Evolutionary conservation across 2,888 invertebrate species (phyloP), one percentile per base, ranked within the genome.

Genomic region (Limnephilus auricula): DNA sequence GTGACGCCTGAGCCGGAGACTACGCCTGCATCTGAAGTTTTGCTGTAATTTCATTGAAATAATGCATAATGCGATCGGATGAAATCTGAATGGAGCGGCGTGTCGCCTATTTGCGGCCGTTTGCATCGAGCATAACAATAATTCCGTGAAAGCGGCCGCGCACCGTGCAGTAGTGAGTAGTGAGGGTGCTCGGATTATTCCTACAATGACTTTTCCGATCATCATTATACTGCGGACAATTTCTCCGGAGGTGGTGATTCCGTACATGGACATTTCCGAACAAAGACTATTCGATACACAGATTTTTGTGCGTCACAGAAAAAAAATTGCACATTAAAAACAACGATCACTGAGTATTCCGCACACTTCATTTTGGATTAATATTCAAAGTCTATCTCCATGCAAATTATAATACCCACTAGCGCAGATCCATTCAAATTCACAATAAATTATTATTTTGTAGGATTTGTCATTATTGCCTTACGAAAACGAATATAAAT

Each of bases 1-100:
- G 83, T 89, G 50, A 30, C 34, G 31, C n/a, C n/a, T 18, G 34
- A 34, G 65, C 50, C 3, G 50, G 50, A 50, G 65, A 32, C 65
- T 25, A 2, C 34, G 32, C 78, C 15, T 83, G 25, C 45, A 82
- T 90, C 30, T 32, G n/a, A 37, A 89, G 89, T 78, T 40, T n/a
- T 50, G 83, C 83, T 50, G 83, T 83, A 90, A 90, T 90, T 90
- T 90, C 65, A 83, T 25, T 79, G 87, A 88, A 88, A 88, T 88
- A 88, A 88, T 78, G 82, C 90, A 90, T 90, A 90, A 90, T 90
- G 84, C 50, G 78, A 78, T 85, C 25, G 85, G 31, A 79, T 85
- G 90, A 90, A 85, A 85, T 85, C 79, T 85, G 85, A 90, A 90
- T 84, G 90, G 45, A 79, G 78, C 85, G n/a, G 90, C 90, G 15